A percentile compares a stretch with the other conserved stretches of the same genome.
These are phyloP conservation scores for Psix sp. DNA, from an alignment of 1,140 invertebrate genomes.

Conservation along the genomic window DNA sequence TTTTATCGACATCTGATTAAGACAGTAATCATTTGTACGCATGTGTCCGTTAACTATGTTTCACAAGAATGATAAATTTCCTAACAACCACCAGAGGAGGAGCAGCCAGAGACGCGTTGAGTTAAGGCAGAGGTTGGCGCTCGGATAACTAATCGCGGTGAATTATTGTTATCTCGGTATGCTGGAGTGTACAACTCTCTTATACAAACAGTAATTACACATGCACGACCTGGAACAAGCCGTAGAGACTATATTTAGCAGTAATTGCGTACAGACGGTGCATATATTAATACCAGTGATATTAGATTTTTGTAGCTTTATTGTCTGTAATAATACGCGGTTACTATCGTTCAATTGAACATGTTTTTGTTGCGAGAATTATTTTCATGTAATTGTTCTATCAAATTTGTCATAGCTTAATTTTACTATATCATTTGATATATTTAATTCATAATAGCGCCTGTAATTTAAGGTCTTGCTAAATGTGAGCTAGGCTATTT, in stretches of 20 bases:
- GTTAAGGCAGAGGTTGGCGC: conserved; percentile 4
- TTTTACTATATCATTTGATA: too few relatives aligned
- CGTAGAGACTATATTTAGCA: conserved; percentile 28
- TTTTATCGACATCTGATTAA: conserved; percentile 10
- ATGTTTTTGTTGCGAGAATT: not conserved
- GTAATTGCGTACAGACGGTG: conserved; percentile 43
- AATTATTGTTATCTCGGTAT: conserved; percentile 50
- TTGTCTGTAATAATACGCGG: conserved; percentile 1
- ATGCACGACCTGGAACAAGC: conserved; percentile 40
- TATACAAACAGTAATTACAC: conserved; percentile 52
- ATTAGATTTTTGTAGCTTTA: conserved; percentile 7
- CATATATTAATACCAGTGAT: conserved; percentile 36
- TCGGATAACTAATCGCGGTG: conserved; percentile 41
- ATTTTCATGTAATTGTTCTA: too few relatives aligned
- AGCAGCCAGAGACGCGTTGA: conserved; percentile 8
- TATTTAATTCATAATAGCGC: too few relatives aligned
- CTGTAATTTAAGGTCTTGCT: too few relatives aligned
- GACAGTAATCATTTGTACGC: conserved; percentile 16
- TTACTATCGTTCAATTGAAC: not conserved
- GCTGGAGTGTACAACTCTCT: conserved; percentile 34
- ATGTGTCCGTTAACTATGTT: conserved; percentile 15
- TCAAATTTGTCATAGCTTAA: too few relatives aligned
- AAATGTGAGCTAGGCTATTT: too few relatives aligned
- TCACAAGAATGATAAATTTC: conserved; percentile 25
- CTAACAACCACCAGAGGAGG: conserved; percentile 1